Base-by-base conservation (phyloP, 1,140 invertebrate species). In the Papilio helenus region DNA sequence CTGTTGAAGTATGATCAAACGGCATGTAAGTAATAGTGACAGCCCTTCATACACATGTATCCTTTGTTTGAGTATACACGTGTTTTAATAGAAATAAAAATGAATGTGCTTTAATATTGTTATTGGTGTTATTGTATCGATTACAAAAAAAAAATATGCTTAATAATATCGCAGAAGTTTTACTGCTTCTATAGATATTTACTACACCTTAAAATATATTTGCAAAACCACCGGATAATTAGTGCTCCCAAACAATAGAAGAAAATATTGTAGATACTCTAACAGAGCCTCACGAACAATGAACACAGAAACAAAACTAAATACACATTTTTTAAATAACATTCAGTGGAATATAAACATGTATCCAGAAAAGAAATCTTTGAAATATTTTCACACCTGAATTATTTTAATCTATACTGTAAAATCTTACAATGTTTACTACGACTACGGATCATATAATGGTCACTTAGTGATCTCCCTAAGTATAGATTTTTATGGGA, bases 211-310 rank as follows among this genome's bases (percentile, higher is more conserved):
- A 26, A 61, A 61, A 61, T 58, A 61, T 61, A 29, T 61, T 26
- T 61, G 58, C 23, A 61, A 61, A 26, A 61, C 20, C 58, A 14
- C 58, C 23, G 9, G 58, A 61, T 61, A 61, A 26, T 61, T 68
- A 68, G 10, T 68, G 4, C 61, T 68, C 14, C 61, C 26, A 18
- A 29, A 68, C 61, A 68, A 68, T 16, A 68, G 61, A 68, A 68
- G 61, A 68, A 68, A 68, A 18, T 61, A 61, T 68, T 68, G 61
- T 68, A 68, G 23, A 68, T 68, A 29, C 61, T 68, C 3, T 5
- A 29, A 65, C 16, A 68, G 20, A 65, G 26, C 14, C 26, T 29
- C 14, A 29, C 23, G 10, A 68, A 68, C 61, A 68, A 68, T 68
- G 61, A 68, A 34, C 18, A 29, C 61, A 26, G 23, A 61, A 68